phyloP scores from a whole-genome alignment of 1,140 invertebrate species.

The Trypoxylus dichotomus region DNA sequence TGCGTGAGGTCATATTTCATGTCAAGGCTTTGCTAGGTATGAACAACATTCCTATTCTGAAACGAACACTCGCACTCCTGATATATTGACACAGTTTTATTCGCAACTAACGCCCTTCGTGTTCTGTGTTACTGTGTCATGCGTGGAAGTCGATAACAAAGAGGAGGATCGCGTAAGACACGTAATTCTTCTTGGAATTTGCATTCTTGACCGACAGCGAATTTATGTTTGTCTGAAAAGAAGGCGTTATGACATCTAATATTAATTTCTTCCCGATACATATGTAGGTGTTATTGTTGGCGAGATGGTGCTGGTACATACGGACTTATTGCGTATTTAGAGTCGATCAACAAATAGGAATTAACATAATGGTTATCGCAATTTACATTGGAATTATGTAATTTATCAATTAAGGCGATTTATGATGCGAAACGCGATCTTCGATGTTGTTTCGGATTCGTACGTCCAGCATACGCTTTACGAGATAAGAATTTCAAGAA shows the following conservation, averaged over 20 bases:
- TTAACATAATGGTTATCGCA: slow-evolving; percentile 5
- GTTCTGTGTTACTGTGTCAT: slow-evolving; percentile 19
- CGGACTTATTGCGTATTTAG: background rate
- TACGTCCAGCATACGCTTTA: background rate
- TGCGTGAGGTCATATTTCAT: background rate
- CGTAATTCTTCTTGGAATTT: background rate
- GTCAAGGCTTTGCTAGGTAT: background rate
- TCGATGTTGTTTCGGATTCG: background rate
- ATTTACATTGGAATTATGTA: slow-evolving; percentile 21
- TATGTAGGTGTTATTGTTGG: background rate
- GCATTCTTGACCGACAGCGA: background rate
- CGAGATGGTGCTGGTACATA: background rate
- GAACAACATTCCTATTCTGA: slow-evolving; percentile 2
- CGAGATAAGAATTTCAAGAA: background rate
- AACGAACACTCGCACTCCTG: background rate
- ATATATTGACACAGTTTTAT: slow-evolving; percentile 8
- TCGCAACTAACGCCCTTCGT: slow-evolving; percentile 19
- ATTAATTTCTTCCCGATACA: too few relatives aligned
- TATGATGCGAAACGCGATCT: background rate
- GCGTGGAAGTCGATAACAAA: slow-evolving; percentile 9
- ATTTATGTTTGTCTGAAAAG: too few relatives aligned
- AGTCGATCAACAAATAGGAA: background rate
- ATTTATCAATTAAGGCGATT: slow-evolving; percentile 8
- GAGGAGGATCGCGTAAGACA: background rate
- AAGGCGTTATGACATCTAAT: too few relatives aligned